Evolutionary conservation across 2,113 vertebrate genomes (phyloP), one percentile per base, ranked within the genome.

Genomic region (Etheostoma cragini): DNA sequence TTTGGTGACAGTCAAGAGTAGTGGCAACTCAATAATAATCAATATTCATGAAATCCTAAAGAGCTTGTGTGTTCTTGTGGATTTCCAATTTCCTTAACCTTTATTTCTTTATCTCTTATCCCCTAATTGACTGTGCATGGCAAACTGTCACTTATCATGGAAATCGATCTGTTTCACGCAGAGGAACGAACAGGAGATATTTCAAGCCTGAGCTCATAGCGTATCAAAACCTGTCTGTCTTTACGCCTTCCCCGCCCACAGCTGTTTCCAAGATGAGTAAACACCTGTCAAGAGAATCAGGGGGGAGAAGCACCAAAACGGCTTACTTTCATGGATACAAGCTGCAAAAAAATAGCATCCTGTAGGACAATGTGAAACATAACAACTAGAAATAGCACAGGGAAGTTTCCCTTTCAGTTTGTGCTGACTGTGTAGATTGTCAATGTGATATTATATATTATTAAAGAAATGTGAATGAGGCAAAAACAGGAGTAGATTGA

Each of bases 131-230:
- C 50, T 63, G 33, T 45, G 13, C 53, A 11, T 42, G 84, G 72
- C 33, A 60, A 65, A 53, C 46, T 52, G 61, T 74, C 77, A 69
- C 72, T 87, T 76, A 72, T 88, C 82, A 81, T 77, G 52, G 73
- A 78, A 81, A 60, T 56, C 7, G 53, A 82, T 80, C 56, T 42
- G 63, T 87, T 92, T 88, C 87, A 58, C 15, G 0, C 33, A 15
- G 35, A 50, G 64, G 64, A 63, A 45, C 26, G 66, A 63, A 38
- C 38, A 14, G 49, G 13, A 64, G 77, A 89, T 86, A 81, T 77
- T 90, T 89, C 49, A 42, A 69, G 46, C 52, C 76, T 82, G 75
- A 76, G 84, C 78, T 84, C 83, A 84, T 53, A 50, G 70, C 38
- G 84, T 38, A 80, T 21, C 54, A 22, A 12, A 72, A 82, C 61